Conservation (phyloP, 2,113 vertebrate species). For the Microtus ochrogaster region DNA sequence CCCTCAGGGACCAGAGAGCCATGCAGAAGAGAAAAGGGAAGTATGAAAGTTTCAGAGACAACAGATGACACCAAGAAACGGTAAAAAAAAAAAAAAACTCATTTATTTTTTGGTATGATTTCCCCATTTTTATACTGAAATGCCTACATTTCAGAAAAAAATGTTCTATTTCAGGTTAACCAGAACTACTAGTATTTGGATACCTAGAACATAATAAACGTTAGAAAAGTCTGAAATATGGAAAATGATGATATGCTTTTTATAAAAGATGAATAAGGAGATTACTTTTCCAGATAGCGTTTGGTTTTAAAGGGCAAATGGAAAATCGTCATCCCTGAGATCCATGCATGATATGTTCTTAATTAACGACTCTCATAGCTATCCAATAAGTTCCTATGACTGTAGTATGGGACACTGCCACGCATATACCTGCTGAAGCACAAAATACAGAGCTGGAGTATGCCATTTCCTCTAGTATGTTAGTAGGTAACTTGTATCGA, state of each 20-base stretch:
- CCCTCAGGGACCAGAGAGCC: too few species aligned
- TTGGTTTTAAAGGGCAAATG: background rate
- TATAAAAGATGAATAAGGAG: background rate
- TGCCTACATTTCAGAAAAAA: background rate
- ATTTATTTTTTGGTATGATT: background rate
- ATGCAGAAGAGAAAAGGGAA: background rate
- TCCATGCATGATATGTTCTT: background rate
- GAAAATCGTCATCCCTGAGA: background rate
- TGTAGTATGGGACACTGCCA: background rate
- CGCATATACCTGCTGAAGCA: background rate
- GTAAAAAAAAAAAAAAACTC: background rate
- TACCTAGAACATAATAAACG: background rate
- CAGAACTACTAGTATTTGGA: background rate
- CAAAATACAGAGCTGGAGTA: background rate
- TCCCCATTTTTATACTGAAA: background rate
- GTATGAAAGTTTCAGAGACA: background rate
- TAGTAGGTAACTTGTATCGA: background rate
- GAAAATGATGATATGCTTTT: background rate
- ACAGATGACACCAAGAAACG: background rate
- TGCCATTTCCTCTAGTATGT: background rate
- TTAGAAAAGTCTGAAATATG: background rate
- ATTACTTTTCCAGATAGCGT: background rate
- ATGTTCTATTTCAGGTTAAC: background rate
- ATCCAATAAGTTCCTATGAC: conserved; percentile 3
- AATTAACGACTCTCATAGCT: background rate